Percentiles rank a stretch among this genome's conserved stretches.
Conservation (phyloP, 2,888 invertebrate genomes). For the Drosophila borealis region DNA sequence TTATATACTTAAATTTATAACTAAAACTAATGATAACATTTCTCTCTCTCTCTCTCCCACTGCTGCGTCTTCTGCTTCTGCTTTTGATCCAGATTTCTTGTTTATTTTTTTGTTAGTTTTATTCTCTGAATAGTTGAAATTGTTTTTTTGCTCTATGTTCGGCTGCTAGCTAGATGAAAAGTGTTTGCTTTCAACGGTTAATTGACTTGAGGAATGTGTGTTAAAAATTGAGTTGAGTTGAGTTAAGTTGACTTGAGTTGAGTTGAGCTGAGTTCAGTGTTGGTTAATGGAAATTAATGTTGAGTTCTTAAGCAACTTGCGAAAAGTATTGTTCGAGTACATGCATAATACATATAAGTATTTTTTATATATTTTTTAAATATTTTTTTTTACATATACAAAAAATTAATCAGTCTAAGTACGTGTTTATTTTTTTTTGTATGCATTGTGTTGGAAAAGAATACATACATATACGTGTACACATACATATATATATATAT, state of each 20-base stretch:
- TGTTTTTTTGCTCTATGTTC: slow-evolving; percentile 7
- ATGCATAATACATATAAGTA: slow-evolving; percentile 18
- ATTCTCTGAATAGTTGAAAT: slow-evolving; percentile 30
- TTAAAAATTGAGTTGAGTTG: slow-evolving; percentile 10
- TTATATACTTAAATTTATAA: slow-evolving; percentile 69
- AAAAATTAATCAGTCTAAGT: slow-evolving; percentile 81
- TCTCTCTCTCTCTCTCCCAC: slow-evolving; percentile 25
- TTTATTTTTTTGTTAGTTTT: slow-evolving; percentile 3
- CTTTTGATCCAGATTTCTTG: slow-evolving; percentile 26
- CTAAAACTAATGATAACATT: slow-evolving; percentile 79
- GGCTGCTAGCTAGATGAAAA: slow-evolving; percentile 29
- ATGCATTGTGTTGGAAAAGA: slow-evolving; percentile 29
- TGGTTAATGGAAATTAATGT: slow-evolving; percentile 38
- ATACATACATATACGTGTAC: slow-evolving; percentile 13
- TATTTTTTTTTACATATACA: slow-evolving; percentile 67
- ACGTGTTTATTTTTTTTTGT: slow-evolving; percentile 50
- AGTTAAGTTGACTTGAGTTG: slow-evolving; percentile 14
- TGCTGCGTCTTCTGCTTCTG: neutral
- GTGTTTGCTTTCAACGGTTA: slow-evolving; percentile 25
- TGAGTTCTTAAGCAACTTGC: slow-evolving; percentile 44
- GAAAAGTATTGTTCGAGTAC: slow-evolving; percentile 25
- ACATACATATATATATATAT: slow-evolving; percentile 14
- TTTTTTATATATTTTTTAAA: slow-evolving; percentile 47
- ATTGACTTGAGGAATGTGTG: slow-evolving; percentile 58
- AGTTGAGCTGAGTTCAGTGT: slow-evolving; percentile 16